Base-by-base conservation (phyloP, 2,113 vertebrate species). In the Dissostichus mawsoni region DNA sequence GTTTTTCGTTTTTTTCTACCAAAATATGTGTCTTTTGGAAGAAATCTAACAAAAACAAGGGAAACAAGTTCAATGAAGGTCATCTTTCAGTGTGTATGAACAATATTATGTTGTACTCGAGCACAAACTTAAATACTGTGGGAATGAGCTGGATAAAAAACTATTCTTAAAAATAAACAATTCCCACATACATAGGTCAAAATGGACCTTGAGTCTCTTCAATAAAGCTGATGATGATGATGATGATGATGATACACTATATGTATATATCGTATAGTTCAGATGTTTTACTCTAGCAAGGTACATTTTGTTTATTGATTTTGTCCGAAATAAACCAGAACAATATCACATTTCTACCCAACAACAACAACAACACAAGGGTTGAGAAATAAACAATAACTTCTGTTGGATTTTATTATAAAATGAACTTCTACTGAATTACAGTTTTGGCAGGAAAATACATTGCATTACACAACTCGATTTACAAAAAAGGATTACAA, bases 1-100 rank as follows among this genome's bases (percentile, higher is more conserved):
- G 25, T 72, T 70, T 79, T 82, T 63, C 55, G 66, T 51, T 52
- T 45, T 69, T 76, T 52, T 17, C 82, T 73, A 78, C 50, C 53
- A 80, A 71, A 77, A 48, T 1, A 63, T 76, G 41, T 23, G 16
- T 79, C 8, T 47, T 53, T 74, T 58, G 44, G 23, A 62, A 47
- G 13, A 12, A 55, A 20, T 48, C 7, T 17, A 51, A 68, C 63
- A 33, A 33, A 71, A 74, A 56, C 44, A 63, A 41, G 5, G 5
- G 36, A 41, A 8, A 51, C 47, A 52, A 8, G 29, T 64, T 45
- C 16, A 12, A 2, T 25, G 44, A 5, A 66, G 23, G 11, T 63
- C 18, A 8, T 56, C 6, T 48, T 29, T 29, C 29, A 29, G 29
- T 4, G 29, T 29, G 29, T 29, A 29, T 25, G 25, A 25, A 25